A percentile compares a stretch with the other conserved stretches of the same genome.
Evolutionary conservation across 2,888 invertebrate genomes (phyloP).

Genomic region (Panopea generosa): DNA sequence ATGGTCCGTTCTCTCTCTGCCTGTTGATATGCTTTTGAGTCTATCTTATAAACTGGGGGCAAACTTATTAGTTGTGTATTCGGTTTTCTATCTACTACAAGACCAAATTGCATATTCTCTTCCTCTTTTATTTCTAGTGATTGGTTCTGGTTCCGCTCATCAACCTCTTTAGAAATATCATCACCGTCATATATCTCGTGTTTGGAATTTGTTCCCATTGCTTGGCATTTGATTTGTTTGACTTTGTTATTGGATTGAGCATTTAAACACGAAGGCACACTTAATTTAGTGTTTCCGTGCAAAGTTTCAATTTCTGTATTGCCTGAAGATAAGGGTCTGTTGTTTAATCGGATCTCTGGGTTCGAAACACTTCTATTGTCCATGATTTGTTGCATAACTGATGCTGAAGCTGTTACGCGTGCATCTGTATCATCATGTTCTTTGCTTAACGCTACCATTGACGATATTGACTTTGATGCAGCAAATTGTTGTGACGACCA

Average conservation of each 20-base stretch:
- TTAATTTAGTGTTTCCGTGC: too few species aligned
- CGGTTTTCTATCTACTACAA: conserved; percentile 4
- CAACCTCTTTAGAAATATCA: background rate
- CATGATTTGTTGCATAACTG: background rate
- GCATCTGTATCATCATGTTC: too few species aligned
- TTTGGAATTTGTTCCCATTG: background rate
- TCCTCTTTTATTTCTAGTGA: too few species aligned
- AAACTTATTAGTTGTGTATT: conserved; percentile 37
- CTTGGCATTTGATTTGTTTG: background rate
- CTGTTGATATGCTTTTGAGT: conserved; percentile 43
- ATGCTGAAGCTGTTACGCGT: too few species aligned
- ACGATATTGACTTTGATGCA: too few species aligned
- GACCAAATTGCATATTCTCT: background rate
- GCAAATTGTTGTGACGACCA: too few species aligned
- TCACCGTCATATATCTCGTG: background rate
- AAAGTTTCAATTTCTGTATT: too few species aligned
- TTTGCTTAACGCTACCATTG: too few species aligned
- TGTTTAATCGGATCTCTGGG: conserved; percentile 9
- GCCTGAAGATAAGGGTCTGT: too few species aligned
- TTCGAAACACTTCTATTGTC: conserved; percentile 4
- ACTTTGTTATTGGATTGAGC: background rate
- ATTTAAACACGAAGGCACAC: background rate
- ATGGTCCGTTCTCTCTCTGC: conserved; percentile 26
- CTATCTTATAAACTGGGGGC: conserved; percentile 50
- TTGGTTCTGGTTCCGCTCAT: background rate